phyloP scores from a whole-genome alignment of 35 echinoderm and acorn worm genomes.

The Stichopus chloronotus region DNA sequence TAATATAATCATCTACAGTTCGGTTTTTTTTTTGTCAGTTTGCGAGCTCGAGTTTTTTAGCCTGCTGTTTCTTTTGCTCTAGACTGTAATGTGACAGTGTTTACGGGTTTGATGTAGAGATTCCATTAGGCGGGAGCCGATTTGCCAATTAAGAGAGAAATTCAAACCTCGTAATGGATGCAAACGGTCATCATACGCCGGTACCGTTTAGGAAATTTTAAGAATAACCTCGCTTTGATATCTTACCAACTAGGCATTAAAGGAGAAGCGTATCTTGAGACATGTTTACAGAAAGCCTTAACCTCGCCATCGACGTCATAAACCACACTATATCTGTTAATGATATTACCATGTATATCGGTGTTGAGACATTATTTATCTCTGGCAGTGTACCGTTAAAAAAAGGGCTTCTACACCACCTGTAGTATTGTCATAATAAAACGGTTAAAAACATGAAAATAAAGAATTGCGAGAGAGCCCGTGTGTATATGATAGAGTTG shows the following conservation, averaged over 20 bases:
- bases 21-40: constrained; percentile 46
- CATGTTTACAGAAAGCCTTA: constrained; percentile 55
- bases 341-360: constrained; percentile 28
- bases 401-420: constrained; percentile 17
- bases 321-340: constrained; percentile 57
- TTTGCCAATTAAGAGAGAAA: constrained; percentile 56
- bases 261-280: constrained; percentile 45
- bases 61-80: constrained; percentile 45
- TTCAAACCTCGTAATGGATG: constrained; percentile 60
- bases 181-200: constrained; percentile 59
- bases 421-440: constrained; percentile 58
- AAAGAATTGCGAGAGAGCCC: background rate
- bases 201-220: constrained; percentile 60
- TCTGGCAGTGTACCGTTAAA: constrained; percentile 13
- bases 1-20: constrained; percentile 52
- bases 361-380: constrained; percentile 47
- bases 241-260: constrained; percentile 57
- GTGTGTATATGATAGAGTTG: background rate
- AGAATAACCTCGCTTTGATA: constrained; percentile 59
- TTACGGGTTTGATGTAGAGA: constrained; percentile 57
- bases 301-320: constrained; percentile 31
- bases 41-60: background rate
- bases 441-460: constrained; percentile 26
- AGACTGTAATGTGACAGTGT: constrained; percentile 61
- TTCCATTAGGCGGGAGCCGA: constrained; percentile 49